Evolutionary conservation across 2,797 vertebrate genomes (phyloP), one percentile per base, ranked within the genome.

Genomic region (Anomalospiza imberbis): DNA sequence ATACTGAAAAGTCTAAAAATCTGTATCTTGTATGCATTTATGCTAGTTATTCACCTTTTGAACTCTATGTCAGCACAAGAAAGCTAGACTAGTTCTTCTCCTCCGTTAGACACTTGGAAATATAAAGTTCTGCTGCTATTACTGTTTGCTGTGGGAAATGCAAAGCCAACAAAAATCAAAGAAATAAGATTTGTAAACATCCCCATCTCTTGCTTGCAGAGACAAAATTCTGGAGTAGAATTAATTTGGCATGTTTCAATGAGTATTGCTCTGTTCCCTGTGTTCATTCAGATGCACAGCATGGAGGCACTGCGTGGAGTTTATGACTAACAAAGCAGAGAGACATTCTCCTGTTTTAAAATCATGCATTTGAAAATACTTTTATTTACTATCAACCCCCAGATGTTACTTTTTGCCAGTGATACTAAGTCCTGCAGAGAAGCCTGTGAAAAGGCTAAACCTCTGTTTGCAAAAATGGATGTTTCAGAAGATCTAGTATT

Each of bases 201-300:
- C 45, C 40, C 76, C 54, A 75, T 75, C 91, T 95, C 65, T 89
- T 58, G 65, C 67, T 91, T 55, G 34, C 70, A 70, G 57, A 84
- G 26, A 51, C 68, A 68, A 87, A 83, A 85, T 91, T 91, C 50
- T 88, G 73, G 79, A 74, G 34, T 86, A 58, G 55, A 91, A 89
- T 82, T 77, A 65, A 72, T 92, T 70, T 89, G 91, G 82, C 75
- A 20, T 75, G 60, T 84, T 85, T 93, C 76, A 85, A 8, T 94
- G 71, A 45, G 54, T 88, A 81, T 90, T 94, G 85, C 95, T 92
- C 77, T 42, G 12, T 68, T 76, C 42, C 29, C 13, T 18, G 0
- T 66, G n/a, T 62, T 91, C 38, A 70, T 74, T 94, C 60, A 75
- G 45, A 89, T 81, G 45, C 51, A 1, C 73, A 85, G 70, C 57